These are phyloP conservation scores for Mermis nigrescens DNA, from an alignment of 2,888 invertebrate genomes.

Conservation along the genomic window DNA sequence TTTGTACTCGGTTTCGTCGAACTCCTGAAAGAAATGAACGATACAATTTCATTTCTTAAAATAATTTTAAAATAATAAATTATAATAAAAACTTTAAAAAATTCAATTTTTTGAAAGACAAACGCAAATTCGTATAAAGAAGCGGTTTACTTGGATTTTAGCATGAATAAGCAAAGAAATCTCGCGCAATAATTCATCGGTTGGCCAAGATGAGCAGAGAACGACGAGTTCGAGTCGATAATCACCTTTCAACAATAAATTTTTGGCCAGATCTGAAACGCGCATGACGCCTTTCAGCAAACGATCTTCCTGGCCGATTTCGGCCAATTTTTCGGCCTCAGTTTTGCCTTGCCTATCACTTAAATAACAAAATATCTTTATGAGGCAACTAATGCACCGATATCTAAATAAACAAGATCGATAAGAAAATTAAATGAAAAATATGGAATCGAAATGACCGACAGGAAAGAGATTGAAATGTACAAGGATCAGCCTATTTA, in stretches of 20 bases:
- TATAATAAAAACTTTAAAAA: too few relatives aligned
- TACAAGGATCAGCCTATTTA: too few relatives aligned
- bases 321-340: slow-evolving; percentile 19
- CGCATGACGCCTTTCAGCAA: slow-evolving; percentile 88
- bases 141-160: not conserved
- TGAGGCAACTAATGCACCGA: too few relatives aligned
- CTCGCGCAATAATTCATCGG: slow-evolving; percentile 61
- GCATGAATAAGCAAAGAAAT: slow-evolving; percentile 44
- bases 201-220: slow-evolving; percentile 81
- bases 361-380: too few relatives aligned
- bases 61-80: too few relatives aligned
- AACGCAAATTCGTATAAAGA: slow-evolving; percentile 17
- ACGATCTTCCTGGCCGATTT: slow-evolving; percentile 44
- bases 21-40: not conserved
- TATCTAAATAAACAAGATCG: too few relatives aligned
- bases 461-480: too few relatives aligned
- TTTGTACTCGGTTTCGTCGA: not conserved
- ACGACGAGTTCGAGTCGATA: slow-evolving; percentile 75
- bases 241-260: slow-evolving; percentile 70
- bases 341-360: not conserved
- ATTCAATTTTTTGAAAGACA: too few relatives aligned
- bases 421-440: too few relatives aligned
- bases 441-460: too few relatives aligned
- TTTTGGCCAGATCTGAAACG: slow-evolving; percentile 72
- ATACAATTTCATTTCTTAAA: too few relatives aligned